Conservation (phyloP, 2,888 invertebrate species). For the Atethmia centrago region DNA sequence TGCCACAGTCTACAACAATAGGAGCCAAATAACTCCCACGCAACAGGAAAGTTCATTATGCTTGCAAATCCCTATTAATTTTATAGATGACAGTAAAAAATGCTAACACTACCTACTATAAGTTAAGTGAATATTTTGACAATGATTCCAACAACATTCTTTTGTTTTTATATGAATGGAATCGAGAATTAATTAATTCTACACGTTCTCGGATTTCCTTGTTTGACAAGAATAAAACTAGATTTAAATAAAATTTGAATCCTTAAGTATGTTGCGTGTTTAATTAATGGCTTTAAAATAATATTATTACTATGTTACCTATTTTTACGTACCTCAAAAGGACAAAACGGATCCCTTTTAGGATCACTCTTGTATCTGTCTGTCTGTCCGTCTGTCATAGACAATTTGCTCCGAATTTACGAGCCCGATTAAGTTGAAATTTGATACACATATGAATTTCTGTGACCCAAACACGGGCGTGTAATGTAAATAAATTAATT, state of each 20-base stretch:
- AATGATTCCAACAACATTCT: conserved; percentile 24
- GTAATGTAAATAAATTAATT: too few relatives aligned
- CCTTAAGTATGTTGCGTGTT: background rate
- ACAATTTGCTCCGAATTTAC: too few relatives aligned
- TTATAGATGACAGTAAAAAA: conserved; percentile 64
- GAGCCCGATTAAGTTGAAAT: too few relatives aligned
- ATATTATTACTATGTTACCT: background rate
- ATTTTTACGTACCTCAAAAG: too few relatives aligned
- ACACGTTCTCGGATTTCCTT: conserved; percentile 7
- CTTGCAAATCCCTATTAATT: conserved; percentile 62
- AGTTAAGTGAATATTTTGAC: conserved; percentile 48
- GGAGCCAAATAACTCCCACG: conserved; percentile 56
- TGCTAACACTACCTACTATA: conserved; percentile 19
- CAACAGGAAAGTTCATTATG: conserved; percentile 58
- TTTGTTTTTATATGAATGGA: conserved; percentile 37
- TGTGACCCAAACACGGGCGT: too few relatives aligned
- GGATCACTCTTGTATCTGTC: too few relatives aligned
- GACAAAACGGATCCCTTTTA: too few relatives aligned
- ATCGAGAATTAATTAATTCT: conserved; percentile 17
- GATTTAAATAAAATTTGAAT: conserved; percentile 1
- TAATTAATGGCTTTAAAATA: background rate
- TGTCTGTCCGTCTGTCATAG: too few relatives aligned
- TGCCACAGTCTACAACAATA: conserved; percentile 34
- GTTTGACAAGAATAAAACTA: background rate
- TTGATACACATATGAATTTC: too few relatives aligned